Evolutionary conservation across 2,113 vertebrate species (phyloP).

Genomic region (Prionailurus bengalensis): DNA sequence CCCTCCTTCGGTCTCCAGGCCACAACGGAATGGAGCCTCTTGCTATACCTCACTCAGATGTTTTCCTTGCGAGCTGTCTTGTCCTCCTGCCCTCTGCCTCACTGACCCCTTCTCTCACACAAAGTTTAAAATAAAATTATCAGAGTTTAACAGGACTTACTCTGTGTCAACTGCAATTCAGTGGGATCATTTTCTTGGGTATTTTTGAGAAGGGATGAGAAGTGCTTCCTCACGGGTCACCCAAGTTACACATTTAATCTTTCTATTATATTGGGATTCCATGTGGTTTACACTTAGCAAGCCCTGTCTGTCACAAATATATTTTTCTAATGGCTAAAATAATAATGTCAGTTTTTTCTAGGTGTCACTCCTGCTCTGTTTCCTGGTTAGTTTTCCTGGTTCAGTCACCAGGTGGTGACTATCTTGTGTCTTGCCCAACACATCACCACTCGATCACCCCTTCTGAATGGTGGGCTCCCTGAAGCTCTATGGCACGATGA

Average conservation of each 20-base stretch:
- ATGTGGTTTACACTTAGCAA: not conserved
- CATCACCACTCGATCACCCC: not conserved
- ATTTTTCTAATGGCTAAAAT: not conserved
- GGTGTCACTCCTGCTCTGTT: not conserved
- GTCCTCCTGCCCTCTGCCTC: not conserved
- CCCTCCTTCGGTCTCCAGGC: not conserved
- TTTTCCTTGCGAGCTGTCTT: not conserved
- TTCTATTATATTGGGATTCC: not conserved
- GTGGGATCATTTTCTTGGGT: not conserved
- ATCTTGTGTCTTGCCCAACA: not conserved
- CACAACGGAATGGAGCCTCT: not conserved
- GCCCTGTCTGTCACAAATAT: not conserved
- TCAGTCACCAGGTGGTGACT: not conserved
- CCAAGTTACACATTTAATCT: not conserved
- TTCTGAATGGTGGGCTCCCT: not conserved
- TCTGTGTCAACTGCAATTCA: not conserved
- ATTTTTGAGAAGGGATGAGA: slow-evolving; percentile 24
- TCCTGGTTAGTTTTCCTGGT: not conserved
- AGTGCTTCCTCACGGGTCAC: not conserved
- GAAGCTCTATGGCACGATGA: not conserved
- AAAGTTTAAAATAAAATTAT: not conserved
- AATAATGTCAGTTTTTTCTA: not conserved
- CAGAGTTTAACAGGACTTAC: not conserved
- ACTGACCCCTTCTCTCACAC: not conserved
- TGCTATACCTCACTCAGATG: not conserved